Evolutionary conservation across 1,140 invertebrate genomes (phyloP), one percentile per base, ranked within the genome.

Genomic region (Eubasilissa regina): DNA sequence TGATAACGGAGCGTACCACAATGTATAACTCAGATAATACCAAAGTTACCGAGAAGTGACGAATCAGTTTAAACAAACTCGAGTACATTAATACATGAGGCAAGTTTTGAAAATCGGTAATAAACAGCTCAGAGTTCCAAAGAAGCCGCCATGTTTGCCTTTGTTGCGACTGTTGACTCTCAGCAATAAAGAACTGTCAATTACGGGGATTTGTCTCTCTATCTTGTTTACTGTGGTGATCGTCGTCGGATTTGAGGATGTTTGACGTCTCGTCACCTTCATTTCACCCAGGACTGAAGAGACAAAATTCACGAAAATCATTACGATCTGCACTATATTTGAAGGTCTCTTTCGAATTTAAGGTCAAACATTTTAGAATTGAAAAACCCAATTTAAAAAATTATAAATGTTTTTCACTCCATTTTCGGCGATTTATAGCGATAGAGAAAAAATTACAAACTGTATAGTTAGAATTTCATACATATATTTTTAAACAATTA

Each of bases 231-330:
- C 45, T 51, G 45, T 19, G 45, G 45, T 25, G 44, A 47, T 47
- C 11, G n/a, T 1, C 48, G 48, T 35, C 25, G 48, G 15, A 70
- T 53, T 70, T 12, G 66, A 48, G 66, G 66, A 70, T 70, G 66
- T 70, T 70, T 70, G 45, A 70, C 47, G 47, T 70, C 66, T 70
- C 66, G 66, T 70, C 66, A 70, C 66, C 66, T 70, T 70, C 44
- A 6, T 48, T 51, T 19, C 13, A 35, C 35, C 19, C 35, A 64
- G 60, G 35, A 64, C 13, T 13, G 35, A 64, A 64, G 3, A 7
- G 12, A 21, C 25, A 35, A 35, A 35, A 6, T 35, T 35, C 25
- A 6, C 1, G 25, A 35, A 35, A 35, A 35, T 35, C 25, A 6
- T 35, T n/a, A n/a, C 25, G 25, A 35, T 6, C 1, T 35, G 1